Evolutionary conservation across 2,113 vertebrate genomes (phyloP), one percentile per base, ranked within the genome.

Genomic region (Eurypyga helias): DNA sequence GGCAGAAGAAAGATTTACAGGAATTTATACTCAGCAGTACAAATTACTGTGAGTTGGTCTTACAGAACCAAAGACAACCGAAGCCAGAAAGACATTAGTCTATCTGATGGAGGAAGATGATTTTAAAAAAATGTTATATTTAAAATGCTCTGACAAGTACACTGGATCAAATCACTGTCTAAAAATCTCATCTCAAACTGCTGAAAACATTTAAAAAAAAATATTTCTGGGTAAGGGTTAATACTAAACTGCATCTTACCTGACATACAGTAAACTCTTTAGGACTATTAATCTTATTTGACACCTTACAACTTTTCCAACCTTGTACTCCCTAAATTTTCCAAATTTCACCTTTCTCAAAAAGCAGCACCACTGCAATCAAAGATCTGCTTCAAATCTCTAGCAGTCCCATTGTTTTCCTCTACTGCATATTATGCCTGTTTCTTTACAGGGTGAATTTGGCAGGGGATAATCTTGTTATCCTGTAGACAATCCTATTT

Each of bases 401-500:
- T 13, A 55, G 26, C 2, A 0, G 31, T 57, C 36, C 19, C 20
- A 58, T 78, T 76, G 3, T 2, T 82, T 73, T 88, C 29, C 48
- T 73, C 26, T 76, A 24, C 24, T 77, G 41, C 65, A 38, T 65
- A 43, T 80, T 72, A 67, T 7, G 3, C 51, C 25, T 64, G 23
- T 65, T 89, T 38, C 72, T 88, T 69, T 69, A 60, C 13, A 57
- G 55, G 38, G 11, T 26, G 31, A 90, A 83, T 92, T 87, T 87
- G 46, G 60, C 45, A 89, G 45, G 7, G 25, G 49, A 88, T 80
- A 84, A 97, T 96, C 83, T 76, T 88, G 46, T 76, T 95, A 83
- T 52, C n/a, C 85, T 65, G 36, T 21, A 93, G 82, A 94, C 25
- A 95, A 67, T 77, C 67, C 33, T 85, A 46, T 92, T 91, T 94